These are phyloP conservation scores for Patiria miniata DNA, from an alignment of 35 echinoderm and acorn worm species.

Conservation along the genomic window DNA sequence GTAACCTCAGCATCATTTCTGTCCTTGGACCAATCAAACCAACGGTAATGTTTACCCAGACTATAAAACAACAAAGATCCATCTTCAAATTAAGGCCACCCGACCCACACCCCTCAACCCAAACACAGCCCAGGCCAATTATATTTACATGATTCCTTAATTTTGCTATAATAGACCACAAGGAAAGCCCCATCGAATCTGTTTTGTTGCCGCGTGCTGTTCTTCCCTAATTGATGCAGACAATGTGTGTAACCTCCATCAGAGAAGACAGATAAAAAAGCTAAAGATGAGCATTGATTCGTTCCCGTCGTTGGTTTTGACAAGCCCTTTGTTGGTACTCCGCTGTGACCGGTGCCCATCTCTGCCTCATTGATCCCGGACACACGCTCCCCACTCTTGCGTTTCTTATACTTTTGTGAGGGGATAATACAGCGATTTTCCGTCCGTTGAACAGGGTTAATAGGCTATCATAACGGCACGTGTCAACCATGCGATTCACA, in stretches of 20 bases:
- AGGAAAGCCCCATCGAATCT: background rate
- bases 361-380: background rate
- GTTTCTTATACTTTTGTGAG: background rate
- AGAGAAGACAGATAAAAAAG: too few species aligned
- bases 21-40: background rate
- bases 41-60: background rate
- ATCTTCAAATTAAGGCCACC: background rate
- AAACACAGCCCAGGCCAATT: background rate
- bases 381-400: background rate
- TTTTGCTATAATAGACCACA: background rate
- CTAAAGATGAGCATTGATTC: background rate
- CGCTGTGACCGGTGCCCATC: background rate
- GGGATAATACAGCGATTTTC: background rate
- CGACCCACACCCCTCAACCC: background rate
- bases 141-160: background rate
- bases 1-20: too few species aligned
- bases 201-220: background rate
- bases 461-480: background rate
- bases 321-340: background rate
- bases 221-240: background rate
- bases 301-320: background rate
- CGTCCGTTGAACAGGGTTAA: constrained; percentile 1
- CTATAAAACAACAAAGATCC: background rate
- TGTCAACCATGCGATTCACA: background rate
- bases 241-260: background rate